Conservation (phyloP, 2,113 vertebrate genomes). For the Ploceus nigricollis region DNA sequence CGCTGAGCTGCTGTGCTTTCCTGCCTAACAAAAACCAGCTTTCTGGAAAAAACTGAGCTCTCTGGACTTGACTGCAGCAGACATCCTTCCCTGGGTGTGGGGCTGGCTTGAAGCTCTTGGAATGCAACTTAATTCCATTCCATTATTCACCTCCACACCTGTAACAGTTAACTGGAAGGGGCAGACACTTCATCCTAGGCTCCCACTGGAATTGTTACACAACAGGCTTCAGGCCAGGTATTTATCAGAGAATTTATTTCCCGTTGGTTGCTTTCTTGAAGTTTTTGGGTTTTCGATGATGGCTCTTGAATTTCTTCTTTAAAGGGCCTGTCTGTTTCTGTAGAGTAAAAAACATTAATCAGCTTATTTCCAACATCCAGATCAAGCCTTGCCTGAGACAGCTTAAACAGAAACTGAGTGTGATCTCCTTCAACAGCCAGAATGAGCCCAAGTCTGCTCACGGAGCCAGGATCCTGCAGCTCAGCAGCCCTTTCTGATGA, state of each 20-base stretch:
- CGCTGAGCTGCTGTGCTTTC: background rate
- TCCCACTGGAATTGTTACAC: background rate
- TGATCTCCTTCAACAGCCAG: background rate
- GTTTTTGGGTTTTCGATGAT: constrained; percentile 26
- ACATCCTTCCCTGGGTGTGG: background rate
- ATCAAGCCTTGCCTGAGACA: background rate
- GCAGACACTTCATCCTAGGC: background rate
- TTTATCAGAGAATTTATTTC: constrained; percentile 8
- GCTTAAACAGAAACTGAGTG: background rate
- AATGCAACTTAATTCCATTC: background rate
- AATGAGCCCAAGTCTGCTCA: background rate
- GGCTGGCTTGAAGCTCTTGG: background rate
- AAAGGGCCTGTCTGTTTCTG: constrained; percentile 57
- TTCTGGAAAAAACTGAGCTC: background rate
- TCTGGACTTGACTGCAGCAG: background rate
- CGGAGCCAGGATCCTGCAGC: background rate
- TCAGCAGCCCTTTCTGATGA: background rate
- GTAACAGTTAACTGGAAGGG: background rate
- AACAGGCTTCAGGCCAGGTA: background rate
- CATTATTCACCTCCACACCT: accelerated
- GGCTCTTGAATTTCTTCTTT: constrained; percentile 64
- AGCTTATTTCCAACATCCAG: background rate
- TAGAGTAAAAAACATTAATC: background rate
- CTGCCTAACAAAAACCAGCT: background rate
- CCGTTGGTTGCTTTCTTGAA: background rate